Percentiles rank a stretch among this genome's conserved stretches.
These are phyloP conservation scores for Channa argus DNA, from an alignment of 2,113 vertebrate genomes.

Conservation along the genomic window DNA sequence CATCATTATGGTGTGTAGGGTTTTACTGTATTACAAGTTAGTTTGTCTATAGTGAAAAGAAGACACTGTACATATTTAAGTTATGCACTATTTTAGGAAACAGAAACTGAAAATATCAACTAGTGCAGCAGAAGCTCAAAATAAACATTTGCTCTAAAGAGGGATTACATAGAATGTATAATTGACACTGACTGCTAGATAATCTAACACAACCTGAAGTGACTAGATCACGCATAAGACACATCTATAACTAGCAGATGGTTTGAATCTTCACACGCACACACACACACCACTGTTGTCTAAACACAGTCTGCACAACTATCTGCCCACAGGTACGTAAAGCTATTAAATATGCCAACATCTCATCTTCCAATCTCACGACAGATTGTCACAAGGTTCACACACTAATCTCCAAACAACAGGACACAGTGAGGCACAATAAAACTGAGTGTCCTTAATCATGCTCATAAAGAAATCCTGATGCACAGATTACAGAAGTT, in stretches of 20 bases:
- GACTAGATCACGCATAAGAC: conserved; percentile 11
- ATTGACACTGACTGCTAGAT: conserved; percentile 40
- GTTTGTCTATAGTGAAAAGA: neutral
- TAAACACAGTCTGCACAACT: conserved; percentile 1
- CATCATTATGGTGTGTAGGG: neutral
- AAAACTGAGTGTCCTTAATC: conserved; percentile 50
- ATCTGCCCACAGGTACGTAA: conserved; percentile 30
- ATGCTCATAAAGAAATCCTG: conserved; percentile 50
- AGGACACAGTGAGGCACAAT: conserved; percentile 42
- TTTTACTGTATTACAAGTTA: neutral
- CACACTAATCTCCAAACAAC: conserved; percentile 48
- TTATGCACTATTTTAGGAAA: neutral
- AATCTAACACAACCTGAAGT: conserved; percentile 27
- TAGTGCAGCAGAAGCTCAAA: conserved; percentile 10
- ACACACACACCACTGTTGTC: neutral
- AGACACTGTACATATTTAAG: too few relatives aligned
- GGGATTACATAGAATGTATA: conserved; percentile 50
- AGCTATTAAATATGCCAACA: conserved; percentile 60
- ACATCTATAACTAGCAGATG: neutral
- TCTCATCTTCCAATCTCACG: conserved; percentile 56
- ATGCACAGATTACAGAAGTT: conserved; percentile 59
- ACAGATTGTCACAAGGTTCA: conserved; percentile 57
- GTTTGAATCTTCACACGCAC: neutral
- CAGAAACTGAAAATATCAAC: neutral
- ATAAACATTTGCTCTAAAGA: conserved; percentile 29